Evolutionary conservation across 1,140 invertebrate genomes (phyloP).

Genomic region (Brachionus rotundiformis): DNA sequence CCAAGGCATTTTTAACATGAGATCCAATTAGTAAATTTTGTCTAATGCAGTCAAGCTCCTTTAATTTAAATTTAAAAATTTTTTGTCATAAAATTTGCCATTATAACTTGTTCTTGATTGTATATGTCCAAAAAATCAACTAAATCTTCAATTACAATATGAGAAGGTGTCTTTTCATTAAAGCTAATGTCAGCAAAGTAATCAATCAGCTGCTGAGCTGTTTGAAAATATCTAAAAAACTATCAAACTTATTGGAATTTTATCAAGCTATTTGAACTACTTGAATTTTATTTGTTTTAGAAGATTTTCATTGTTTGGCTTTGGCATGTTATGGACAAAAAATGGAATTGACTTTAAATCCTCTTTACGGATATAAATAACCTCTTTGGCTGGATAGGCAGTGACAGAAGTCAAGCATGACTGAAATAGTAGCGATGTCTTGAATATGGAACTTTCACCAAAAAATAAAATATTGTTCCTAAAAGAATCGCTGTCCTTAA

Average conservation of each 20-base stretch:
- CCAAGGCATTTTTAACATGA: neutral
- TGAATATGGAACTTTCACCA: slow-evolving; percentile 1
- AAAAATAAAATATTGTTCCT: neutral
- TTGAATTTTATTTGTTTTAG: slow-evolving; percentile 39
- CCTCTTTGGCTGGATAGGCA: neutral
- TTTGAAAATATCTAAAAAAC: slow-evolving; percentile 2
- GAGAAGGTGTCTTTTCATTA: neutral
- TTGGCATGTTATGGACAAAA: slow-evolving; percentile 44
- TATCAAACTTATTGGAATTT: too few species aligned
- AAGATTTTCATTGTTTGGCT: neutral
- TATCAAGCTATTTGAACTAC: too few species aligned
- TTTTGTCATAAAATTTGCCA: neutral
- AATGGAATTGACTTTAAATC: slow-evolving; percentile 7
- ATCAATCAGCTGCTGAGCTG: neutral
- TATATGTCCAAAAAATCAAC: neutral
- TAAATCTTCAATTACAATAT: neutral
- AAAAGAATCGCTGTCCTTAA: neutral
- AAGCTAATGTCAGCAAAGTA: neutral
- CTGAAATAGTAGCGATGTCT: slow-evolving; percentile 38
- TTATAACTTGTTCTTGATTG: slow-evolving; percentile 3
- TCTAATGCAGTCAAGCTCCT: slow-evolving; percentile 13
- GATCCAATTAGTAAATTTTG: neutral
- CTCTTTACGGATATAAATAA: slow-evolving; percentile 7
- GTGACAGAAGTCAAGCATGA: neutral
- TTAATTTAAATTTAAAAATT: neutral